Evolutionary conservation across 2,113 vertebrate genomes (phyloP).

Genomic region (Martes martes): DNA sequence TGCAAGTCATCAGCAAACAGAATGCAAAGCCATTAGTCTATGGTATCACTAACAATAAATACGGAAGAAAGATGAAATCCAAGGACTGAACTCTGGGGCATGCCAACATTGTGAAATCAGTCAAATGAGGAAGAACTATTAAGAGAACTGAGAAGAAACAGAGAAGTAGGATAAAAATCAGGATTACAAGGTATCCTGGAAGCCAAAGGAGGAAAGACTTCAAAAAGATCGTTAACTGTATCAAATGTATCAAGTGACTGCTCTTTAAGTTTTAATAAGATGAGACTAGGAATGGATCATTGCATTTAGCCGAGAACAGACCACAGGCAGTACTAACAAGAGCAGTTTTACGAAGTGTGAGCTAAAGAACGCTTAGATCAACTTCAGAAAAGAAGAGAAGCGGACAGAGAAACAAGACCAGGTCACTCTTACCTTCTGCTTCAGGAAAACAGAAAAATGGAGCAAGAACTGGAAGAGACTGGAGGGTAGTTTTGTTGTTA

Average conservation of each 20-base stretch:
- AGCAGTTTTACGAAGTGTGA: neutral
- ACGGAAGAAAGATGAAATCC: neutral
- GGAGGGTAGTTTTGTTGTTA: neutral
- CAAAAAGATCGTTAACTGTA: neutral
- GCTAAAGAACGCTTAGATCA: neutral
- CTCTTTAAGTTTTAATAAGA: neutral
- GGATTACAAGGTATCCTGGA: neutral
- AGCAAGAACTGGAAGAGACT: neutral
- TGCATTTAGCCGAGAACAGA: neutral
- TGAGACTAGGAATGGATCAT: neutral
- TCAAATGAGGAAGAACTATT: neutral
- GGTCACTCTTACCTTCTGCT: neutral
- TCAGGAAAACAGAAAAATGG: neutral
- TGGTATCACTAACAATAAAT: neutral
- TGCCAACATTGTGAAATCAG: neutral
- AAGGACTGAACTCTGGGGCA: neutral
- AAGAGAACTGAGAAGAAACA: neutral
- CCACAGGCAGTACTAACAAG: neutral
- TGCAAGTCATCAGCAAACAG: neutral
- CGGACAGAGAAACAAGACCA: neutral
- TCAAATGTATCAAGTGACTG: neutral
- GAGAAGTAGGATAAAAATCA: neutral
- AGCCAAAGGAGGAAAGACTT: neutral
- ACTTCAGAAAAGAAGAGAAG: neutral
- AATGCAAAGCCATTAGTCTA: neutral